These are phyloP conservation scores for Tigriopus californicus DNA, from an alignment of 2,888 invertebrate species.

Conservation along the genomic window DNA sequence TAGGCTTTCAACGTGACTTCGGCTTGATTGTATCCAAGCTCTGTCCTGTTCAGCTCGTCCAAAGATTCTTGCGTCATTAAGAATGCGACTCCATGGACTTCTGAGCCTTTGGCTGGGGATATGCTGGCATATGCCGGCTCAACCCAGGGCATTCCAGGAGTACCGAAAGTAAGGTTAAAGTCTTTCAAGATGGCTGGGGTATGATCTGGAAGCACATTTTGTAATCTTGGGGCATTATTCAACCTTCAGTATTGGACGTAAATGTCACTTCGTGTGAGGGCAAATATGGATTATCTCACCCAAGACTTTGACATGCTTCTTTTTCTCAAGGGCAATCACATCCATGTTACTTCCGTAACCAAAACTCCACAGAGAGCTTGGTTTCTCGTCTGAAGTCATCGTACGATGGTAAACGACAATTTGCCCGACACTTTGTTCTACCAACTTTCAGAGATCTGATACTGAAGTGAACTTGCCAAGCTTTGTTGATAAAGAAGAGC, in stretches of 20 bases:
- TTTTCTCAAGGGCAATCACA: background rate
- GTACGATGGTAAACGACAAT: no score
- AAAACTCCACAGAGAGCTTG: background rate
- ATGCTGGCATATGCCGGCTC: background rate
- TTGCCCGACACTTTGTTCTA: no score
- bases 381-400: no score
- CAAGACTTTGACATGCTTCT: slow-evolving; percentile 1
- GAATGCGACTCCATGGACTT: background rate
- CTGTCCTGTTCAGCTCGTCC: background rate
- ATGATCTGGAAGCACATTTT: background rate
- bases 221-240: no score
- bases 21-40: background rate
- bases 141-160: background rate
- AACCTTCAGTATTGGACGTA: no score
- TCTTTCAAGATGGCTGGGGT: background rate
- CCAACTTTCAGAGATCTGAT: no score
- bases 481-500: no score
- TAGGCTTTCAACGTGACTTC: background rate
- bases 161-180: background rate
- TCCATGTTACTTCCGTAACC: slow-evolving; percentile 8
- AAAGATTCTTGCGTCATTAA: background rate
- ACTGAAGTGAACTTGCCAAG: no score
- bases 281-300: background rate
- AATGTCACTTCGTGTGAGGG: no score
- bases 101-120: background rate